Conservation (phyloP, 2,888 invertebrate genomes). For the Cyaniris semiargus region DNA sequence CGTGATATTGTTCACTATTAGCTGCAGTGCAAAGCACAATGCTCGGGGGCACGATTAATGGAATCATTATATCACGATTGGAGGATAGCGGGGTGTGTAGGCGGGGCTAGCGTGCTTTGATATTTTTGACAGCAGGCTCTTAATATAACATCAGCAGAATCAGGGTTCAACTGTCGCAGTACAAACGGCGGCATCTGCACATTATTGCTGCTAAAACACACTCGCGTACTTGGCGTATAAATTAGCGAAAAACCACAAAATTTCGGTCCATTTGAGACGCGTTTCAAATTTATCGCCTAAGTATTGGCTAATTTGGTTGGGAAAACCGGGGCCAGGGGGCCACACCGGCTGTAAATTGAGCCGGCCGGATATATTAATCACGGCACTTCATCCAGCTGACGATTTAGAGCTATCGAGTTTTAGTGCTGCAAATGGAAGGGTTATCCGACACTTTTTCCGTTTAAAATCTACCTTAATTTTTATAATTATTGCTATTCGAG, state of each 20-base stretch:
- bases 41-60: too few species aligned
- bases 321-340: conserved; percentile 47
- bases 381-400: conserved; percentile 41
- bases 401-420: conserved; percentile 33
- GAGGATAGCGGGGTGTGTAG: too few species aligned
- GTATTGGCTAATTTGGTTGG: conserved; percentile 58
- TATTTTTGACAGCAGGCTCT: too few species aligned
- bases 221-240: conserved; percentile 23
- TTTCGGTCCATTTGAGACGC: conserved; percentile 42
- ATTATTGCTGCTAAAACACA: conserved; percentile 37
- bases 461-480: not conserved
- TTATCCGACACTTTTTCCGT: not conserved
- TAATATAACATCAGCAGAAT: too few species aligned
- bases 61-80: too few species aligned
- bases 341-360: conserved; percentile 55
- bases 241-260: conserved; percentile 34
- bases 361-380: conserved; percentile 57
- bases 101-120: too few species aligned
- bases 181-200: not conserved
- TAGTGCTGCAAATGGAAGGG: conserved; percentile 16
- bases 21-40: too few species aligned
- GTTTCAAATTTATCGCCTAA: conserved; percentile 44
- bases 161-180: not conserved
- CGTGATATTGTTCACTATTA: too few species aligned
- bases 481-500: conserved; percentile 7